A percentile compares a stretch with the other conserved stretches of the same genome.
Evolutionary conservation across 2,797 vertebrate genomes (phyloP).

Genomic region (Carcharodon carcharias): DNA sequence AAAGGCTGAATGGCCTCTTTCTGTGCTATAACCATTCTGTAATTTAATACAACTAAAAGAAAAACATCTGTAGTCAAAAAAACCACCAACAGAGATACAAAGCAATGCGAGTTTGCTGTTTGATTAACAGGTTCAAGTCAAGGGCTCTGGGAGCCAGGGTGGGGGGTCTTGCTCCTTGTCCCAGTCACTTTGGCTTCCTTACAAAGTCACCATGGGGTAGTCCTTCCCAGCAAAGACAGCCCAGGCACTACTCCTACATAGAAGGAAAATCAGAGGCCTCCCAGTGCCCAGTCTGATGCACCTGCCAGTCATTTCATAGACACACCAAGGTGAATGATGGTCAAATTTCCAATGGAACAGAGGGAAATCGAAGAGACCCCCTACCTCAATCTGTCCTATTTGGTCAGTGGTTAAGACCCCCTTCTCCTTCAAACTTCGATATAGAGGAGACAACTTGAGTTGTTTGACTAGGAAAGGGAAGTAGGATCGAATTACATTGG

Average conservation of each 20-base stretch:
- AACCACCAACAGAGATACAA: background rate
- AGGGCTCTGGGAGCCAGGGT: background rate
- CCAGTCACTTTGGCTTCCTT: background rate
- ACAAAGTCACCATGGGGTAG: background rate
- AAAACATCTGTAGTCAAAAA: background rate
- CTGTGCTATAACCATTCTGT: too few relatives aligned
- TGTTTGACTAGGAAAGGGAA: constrained; percentile 35
- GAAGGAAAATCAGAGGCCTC: background rate
- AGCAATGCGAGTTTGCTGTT: background rate
- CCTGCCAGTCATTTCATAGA: too few relatives aligned
- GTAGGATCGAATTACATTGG: constrained; percentile 40
- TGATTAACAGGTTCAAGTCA: background rate
- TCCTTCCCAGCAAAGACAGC: too few relatives aligned
- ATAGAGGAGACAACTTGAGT: constrained; percentile 39
- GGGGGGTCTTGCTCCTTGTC: background rate
- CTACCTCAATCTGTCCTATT: constrained; percentile 43
- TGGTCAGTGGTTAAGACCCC: constrained; percentile 42
- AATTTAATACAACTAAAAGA: background rate
- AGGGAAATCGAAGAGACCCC: background rate
- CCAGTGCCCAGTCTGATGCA: too few relatives aligned
- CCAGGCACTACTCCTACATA: background rate
- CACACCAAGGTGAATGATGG: too few relatives aligned
- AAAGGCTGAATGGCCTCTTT: too few relatives aligned
- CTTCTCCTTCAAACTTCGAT: constrained; percentile 42
- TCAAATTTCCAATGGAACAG: background rate